Evolutionary conservation across 1,140 invertebrate genomes (phyloP), one percentile per base, ranked within the genome.

Genomic region (Diploscapter pachys): DNA sequence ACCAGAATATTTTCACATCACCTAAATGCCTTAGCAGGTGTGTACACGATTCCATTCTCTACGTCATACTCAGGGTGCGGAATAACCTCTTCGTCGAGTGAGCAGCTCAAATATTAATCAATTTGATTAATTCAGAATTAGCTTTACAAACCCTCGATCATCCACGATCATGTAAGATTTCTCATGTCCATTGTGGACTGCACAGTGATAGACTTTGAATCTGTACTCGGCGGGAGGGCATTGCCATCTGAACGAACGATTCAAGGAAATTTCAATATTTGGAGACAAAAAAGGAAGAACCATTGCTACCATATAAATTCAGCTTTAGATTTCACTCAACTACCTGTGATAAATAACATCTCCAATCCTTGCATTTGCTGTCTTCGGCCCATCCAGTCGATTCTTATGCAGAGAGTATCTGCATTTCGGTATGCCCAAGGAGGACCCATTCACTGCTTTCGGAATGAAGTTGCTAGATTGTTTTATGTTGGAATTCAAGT

Each of bases 11-110:
- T 57, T 5, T 8, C 5, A 73, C 66, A 61, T 53, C 31, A 74
- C 73, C 73, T 68, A n/a, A 74, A 74, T 5, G 73, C 73, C 48
- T 74, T 74, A 51, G 63, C 64, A n/a, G 63, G 73, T 5, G 61
- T 65, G 51, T 74, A 74, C 49, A 65, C 64, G 0, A 74, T 54
- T 5, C 73, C 73, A 56, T 69, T 68, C 5, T 74, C 54, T 49
- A 74, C 13, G 57, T 74, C 73, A 49, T 74, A 74, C 31, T 74
- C 73, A 11, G 64, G 66, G 3, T 65, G 64, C 13, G 73, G 73
- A 11, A 74, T 57, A 31, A 74, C 70, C 31, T 74, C 64, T 53
- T 74, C 73, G 48, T 74, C 73, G 5, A 74, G 51, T 49, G 73
- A 74, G 13, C 73, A 74, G 48, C 73, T 64, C 54, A 66, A 51